Evolutionary conservation across 1,140 invertebrate species (phyloP).

Genomic region (Nephotettix cincticeps): DNA sequence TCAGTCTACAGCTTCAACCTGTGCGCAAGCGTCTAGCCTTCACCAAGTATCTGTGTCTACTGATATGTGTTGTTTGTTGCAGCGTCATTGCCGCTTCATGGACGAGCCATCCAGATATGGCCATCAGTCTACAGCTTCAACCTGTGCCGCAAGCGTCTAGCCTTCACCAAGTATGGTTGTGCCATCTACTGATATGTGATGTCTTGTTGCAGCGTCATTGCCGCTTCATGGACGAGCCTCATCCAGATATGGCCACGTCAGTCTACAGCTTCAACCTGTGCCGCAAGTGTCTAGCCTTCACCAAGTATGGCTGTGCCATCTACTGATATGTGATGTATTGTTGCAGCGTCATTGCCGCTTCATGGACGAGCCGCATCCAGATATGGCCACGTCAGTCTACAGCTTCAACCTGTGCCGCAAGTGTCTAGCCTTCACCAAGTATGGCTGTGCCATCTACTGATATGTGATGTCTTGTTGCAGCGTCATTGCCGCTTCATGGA

Average conservation of each 20-base stretch:
- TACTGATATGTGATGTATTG: conserved; percentile 34
- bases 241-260: conserved; percentile 55
- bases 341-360: conserved; percentile 48
- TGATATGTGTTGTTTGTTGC: too few relatives aligned
- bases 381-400: conserved; percentile 61
- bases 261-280: conserved; percentile 67
- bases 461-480: conserved; percentile 45
- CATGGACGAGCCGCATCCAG: conserved; percentile 53
- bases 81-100: conserved; percentile 49
- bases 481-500: conserved; percentile 52
- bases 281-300: conserved; percentile 55
- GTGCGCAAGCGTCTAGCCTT: too few relatives aligned
- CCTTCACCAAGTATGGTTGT: conserved; percentile 59
- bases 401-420: conserved; percentile 64
- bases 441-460: conserved; percentile 57
- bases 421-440: conserved; percentile 55
- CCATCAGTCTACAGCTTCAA: conserved; percentile 63
- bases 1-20: too few relatives aligned
- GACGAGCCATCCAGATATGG: conserved; percentile 57
- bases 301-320: conserved; percentile 62
- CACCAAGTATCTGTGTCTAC: too few relatives aligned
- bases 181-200: conserved; percentile 49
- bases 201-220: conserved; percentile 15
- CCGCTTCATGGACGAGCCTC: conserved; percentile 57
- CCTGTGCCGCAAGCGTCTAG: conserved; percentile 59